Percentiles rank a stretch among this genome's conserved stretches.
Conservation (phyloP, 2,113 vertebrate species). For the Triplophysa dalaica region DNA sequence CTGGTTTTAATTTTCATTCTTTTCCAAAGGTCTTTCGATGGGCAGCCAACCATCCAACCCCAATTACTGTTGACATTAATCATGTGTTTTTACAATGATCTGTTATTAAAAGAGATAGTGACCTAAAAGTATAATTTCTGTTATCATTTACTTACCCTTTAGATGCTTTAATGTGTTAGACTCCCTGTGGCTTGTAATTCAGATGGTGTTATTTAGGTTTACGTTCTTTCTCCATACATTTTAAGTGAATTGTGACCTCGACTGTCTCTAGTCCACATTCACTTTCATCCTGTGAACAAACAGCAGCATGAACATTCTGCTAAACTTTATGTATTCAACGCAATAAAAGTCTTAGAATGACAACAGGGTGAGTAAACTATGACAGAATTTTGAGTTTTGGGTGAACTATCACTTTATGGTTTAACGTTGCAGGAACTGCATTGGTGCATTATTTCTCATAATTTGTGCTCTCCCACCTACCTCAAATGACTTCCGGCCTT, state of each 20-base stretch:
- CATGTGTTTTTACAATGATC: neutral
- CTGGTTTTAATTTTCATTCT: constrained; percentile 28
- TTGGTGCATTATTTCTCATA: neutral
- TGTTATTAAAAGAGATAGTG: constrained; percentile 12
- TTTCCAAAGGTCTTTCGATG: constrained; percentile 17
- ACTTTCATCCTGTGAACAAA: too few species aligned
- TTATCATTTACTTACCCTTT: neutral
- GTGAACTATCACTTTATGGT: neutral
- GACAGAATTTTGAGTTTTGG: too few species aligned
- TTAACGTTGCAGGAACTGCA: constrained; percentile 17
- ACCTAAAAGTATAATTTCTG: neutral
- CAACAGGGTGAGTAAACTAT: too few species aligned
- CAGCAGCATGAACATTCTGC: too few species aligned
- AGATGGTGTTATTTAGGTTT: too few species aligned
- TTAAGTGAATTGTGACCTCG: too few species aligned
- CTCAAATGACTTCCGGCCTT: constrained; percentile 19
- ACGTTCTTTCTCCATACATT: too few species aligned
- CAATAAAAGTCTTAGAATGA: too few species aligned
- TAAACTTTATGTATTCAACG: too few species aligned
- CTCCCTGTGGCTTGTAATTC: too few species aligned
- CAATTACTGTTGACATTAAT: constrained; percentile 17
- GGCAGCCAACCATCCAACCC: constrained; percentile 13
- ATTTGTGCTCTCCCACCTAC: neutral
- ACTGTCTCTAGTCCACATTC: too few species aligned
- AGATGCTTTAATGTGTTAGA: too few species aligned